Evolutionary conservation across 2,797 vertebrate genomes (phyloP), one percentile per base, ranked within the genome.

Genomic region (Otolemur crassicaudatus): DNA sequence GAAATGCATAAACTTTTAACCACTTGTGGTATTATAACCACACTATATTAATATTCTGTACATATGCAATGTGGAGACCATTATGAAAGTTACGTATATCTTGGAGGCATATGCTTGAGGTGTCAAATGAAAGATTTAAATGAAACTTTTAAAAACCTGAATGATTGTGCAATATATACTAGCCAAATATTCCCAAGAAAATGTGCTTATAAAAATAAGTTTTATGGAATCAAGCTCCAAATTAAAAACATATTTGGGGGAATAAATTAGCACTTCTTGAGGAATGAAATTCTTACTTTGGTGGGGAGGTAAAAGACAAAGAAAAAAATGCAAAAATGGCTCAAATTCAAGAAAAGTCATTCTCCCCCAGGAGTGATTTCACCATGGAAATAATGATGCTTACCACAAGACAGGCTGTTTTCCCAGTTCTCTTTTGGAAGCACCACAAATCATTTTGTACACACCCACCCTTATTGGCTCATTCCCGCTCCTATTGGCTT

Each of bases 171-270:
- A 85, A 0, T 84, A 56, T 81, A 83, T 60, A 72, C 29, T 73
- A 25, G 89, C 49, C 93, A 93, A 46, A 69, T 97, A 94, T 90
- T 87, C 69, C 76, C 93, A 73, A 84, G 93, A 96, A 96, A 93
- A 81, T 70, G 60, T 75, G 31, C 84, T 94, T 93, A 87, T 91
- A 87, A 97, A 96, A 91, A 75, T 91, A 75, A 22, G 37, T 86
- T 94, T 96, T 94, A 93, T 94, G 56, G 90, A 95, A 87, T 87
- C 86, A 93, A 86, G 63, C 7, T 60, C 61, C 40, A 96, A 96
- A 91, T 96, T 87, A 87, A 92, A 96, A 98, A 87, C 97, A 92
- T 91, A 58, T 95, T 94, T 95, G 94, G 89, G 76, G 53, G 82
- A 76, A 91, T 98, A 96, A 93, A 91, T 94, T 82, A 86, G 27